Percentiles rank a stretch among this genome's conserved stretches.
Conservation (phyloP, 2,888 invertebrate genomes). For the Tachina lurida region DNA sequence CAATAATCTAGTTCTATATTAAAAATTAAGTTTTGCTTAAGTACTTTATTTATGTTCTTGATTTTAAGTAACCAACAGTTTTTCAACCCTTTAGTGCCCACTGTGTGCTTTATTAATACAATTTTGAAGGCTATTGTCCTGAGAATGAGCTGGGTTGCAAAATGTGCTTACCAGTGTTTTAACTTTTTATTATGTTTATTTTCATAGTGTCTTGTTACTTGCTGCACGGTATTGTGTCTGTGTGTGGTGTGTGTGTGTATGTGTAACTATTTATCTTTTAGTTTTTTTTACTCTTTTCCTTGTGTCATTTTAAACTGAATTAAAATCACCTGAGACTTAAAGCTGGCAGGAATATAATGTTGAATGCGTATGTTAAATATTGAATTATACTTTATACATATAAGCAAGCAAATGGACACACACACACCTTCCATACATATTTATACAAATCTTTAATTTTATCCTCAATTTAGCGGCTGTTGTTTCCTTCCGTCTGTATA, state of each 20-base stretch:
- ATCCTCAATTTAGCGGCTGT: conserved; percentile 36
- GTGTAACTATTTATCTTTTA: too few relatives aligned
- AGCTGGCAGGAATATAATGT: conserved; percentile 29
- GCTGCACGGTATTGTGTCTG: background rate
- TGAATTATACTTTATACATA: conserved; percentile 57
- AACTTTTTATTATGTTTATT: conserved; percentile 17
- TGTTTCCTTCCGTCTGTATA: background rate
- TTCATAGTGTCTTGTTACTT: conserved; percentile 27
- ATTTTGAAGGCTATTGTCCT: conserved; percentile 3
- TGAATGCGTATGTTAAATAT: conserved; percentile 64
- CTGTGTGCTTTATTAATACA: background rate
- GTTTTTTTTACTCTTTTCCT: background rate
- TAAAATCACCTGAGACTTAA: conserved; percentile 64
- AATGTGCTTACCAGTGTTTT: background rate
- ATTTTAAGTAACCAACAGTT: background rate
- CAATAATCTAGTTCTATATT: too few relatives aligned
- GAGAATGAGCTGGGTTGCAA: background rate
- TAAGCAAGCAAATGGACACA: conserved; percentile 1
- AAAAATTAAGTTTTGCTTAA: too few relatives aligned
- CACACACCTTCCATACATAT: background rate
- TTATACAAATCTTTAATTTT: conserved; percentile 39
- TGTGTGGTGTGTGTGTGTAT: too few relatives aligned
- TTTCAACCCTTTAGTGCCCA: background rate
- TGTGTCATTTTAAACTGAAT: conserved; percentile 42
- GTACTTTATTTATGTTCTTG: background rate